Base-by-base conservation (phyloP, 2,113 vertebrate species). In the Chaetura pelagica region DNA sequence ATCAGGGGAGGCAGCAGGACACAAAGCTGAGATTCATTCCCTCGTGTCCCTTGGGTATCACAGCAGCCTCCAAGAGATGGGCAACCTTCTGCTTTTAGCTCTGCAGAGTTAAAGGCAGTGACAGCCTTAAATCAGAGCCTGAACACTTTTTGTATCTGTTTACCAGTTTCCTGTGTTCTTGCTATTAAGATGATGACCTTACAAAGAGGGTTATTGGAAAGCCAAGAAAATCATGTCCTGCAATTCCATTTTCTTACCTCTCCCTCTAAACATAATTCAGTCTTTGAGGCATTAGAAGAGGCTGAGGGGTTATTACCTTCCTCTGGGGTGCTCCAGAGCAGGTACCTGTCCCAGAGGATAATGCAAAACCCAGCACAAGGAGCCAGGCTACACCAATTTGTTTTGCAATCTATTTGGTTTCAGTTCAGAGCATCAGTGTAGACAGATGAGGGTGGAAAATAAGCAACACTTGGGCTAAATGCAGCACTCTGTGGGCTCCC, bases 341-440 rank as follows among this genome's bases (percentile, higher is more conserved):
- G 49, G 84, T 90, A 78, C 76, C n/a, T 63, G 54, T 29, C 78
- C 34, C 85, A 64, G 57, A 84, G 82, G 84, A 84, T 46, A 83
- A 97, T 73, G 80, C 89, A 91, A 97, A 96, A 97, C 78, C 96
- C 91, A 63, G 91, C 21, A 69, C 10, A 3, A 93, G 71, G 80
- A 96, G 95, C 71, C 78, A 93, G 73, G 77, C 62, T 92, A 97
- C 52, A 92, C 87, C 96, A 96, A 97, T 97, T 97, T 97, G 97
- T 89, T 98, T 98, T 98, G 92, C 98, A 97, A 96, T 98, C 97
- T 97, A 89, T 97, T 98, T 97, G 96, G 96, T 87, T 98, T 97
- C 95, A 94, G 94, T 94, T 97, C 97, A 97, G 90, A 97, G 90
- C 96, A 96, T 93, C 92, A 84, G 29, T 46, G 74, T 86, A 95